Evolutionary conservation across 2,888 invertebrate genomes (phyloP).

Genomic region (Amblyteles armatorius): DNA sequence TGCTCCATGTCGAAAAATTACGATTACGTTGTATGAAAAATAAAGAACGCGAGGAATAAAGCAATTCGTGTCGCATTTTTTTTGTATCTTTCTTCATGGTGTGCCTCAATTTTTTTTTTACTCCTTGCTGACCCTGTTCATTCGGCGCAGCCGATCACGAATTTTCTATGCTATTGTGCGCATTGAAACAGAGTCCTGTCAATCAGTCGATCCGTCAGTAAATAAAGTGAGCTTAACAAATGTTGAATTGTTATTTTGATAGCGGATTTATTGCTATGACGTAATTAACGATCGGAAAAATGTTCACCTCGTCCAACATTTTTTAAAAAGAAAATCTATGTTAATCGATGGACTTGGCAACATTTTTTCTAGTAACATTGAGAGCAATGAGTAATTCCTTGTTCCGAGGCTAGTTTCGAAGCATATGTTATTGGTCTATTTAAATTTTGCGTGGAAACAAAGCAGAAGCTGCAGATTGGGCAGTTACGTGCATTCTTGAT

Average conservation of each 20-base stretch:
- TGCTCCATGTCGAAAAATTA: conserved; percentile 38
- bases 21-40: neutral
- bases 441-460: neutral
- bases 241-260: neutral
- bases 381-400: neutral
- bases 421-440: neutral
- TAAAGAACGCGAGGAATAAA: neutral
- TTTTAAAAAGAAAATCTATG: too few species aligned
- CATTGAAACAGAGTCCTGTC: neutral
- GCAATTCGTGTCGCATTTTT: neutral
- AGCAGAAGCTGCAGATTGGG: neutral
- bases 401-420: neutral
- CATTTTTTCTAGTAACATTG: neutral
- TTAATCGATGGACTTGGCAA: neutral
- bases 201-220: conserved; percentile 20
- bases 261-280: neutral
- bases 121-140: neutral
- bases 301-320: neutral
- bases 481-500: conserved; percentile 4
- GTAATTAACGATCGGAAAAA: neutral
- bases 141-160: conserved; percentile 10
- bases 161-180: conserved; percentile 48
- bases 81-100: neutral
- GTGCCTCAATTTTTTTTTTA: neutral
- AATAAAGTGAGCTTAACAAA: conserved; percentile 13